Percentiles rank a stretch among this genome's conserved stretches.
Evolutionary conservation across 1,140 invertebrate genomes (phyloP).

Genomic region (Drosophila albomicans): DNA sequence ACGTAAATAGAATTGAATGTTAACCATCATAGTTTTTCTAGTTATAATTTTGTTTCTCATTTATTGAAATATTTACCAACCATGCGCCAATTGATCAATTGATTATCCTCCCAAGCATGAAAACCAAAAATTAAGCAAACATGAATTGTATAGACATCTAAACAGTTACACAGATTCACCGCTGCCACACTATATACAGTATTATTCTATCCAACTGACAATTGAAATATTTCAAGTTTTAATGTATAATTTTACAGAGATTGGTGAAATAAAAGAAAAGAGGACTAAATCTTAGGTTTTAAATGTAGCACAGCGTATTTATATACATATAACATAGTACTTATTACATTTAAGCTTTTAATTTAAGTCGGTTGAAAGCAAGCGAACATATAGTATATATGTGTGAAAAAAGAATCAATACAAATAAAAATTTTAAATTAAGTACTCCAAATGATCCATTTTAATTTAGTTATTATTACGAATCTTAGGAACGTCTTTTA

Average conservation of each 20-base stretch:
- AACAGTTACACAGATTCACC: too few species aligned
- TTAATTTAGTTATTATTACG: too few species aligned
- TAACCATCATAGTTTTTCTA: background rate
- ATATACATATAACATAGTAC: slow-evolving; percentile 36
- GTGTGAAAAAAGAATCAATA: slow-evolving; percentile 32
- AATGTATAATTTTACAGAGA: slow-evolving; percentile 25
- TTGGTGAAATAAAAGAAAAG: slow-evolving; percentile 2
- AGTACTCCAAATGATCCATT: background rate
- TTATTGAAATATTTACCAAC: too few species aligned
- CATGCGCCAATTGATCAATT: too few species aligned
- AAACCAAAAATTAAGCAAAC: too few species aligned
- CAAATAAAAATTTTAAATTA: slow-evolving; percentile 53
- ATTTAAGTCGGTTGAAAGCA: slow-evolving; percentile 24
- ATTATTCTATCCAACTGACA: background rate
- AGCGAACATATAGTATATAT: slow-evolving; percentile 22
- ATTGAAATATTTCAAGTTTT: background rate
- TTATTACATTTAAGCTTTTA: slow-evolving; percentile 51
- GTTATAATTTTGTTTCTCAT: background rate
- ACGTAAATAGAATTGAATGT: slow-evolving; percentile 6
- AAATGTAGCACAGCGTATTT: slow-evolving; percentile 57
- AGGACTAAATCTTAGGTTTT: slow-evolving; percentile 53
- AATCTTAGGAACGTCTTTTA: too few species aligned
- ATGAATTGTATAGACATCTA: too few species aligned
- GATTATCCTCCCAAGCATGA: background rate
- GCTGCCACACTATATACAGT: too few species aligned